phyloP scores from a whole-genome alignment of 2,797 vertebrate genomes.

The Parambassis ranga region DNA sequence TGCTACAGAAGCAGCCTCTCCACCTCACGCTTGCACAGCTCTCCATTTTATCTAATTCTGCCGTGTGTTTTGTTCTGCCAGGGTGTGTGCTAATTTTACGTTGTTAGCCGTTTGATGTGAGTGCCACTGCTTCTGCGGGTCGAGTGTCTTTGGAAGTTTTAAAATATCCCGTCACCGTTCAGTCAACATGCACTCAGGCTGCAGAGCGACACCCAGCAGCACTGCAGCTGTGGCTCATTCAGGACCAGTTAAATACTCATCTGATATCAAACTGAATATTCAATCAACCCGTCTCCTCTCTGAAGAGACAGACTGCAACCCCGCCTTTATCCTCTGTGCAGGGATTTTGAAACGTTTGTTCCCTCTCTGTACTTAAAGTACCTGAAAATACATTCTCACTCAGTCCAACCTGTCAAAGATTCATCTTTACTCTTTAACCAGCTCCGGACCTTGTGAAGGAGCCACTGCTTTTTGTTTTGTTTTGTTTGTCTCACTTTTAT shows the following conservation, averaged over 20 bases:
- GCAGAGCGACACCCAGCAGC: neutral
- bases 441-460: no score
- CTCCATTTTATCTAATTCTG: neutral
- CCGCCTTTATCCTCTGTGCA: neutral
- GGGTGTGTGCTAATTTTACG: constrained; percentile 3
- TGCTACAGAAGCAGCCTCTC: neutral
- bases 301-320: constrained; percentile 17
- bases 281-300: constrained; percentile 23
- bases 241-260: constrained; percentile 44
- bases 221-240: constrained; percentile 38
- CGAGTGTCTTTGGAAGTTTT: constrained; percentile 6
- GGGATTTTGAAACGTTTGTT: constrained; percentile 41
- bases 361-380: constrained; percentile 15
- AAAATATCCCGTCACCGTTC: neutral
- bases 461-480: constrained; percentile 12
- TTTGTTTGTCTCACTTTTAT: no score
- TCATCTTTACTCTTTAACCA: neutral
- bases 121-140: neutral
- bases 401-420: constrained; percentile 15
- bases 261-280: constrained; percentile 59
- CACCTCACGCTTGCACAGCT: neutral
- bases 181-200: constrained; percentile 10
- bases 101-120: neutral
- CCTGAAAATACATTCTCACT: constrained; percentile 25
- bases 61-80: neutral